Conservation (phyloP, 2,113 vertebrate species). For the Monarcha castaneiventris region DNA sequence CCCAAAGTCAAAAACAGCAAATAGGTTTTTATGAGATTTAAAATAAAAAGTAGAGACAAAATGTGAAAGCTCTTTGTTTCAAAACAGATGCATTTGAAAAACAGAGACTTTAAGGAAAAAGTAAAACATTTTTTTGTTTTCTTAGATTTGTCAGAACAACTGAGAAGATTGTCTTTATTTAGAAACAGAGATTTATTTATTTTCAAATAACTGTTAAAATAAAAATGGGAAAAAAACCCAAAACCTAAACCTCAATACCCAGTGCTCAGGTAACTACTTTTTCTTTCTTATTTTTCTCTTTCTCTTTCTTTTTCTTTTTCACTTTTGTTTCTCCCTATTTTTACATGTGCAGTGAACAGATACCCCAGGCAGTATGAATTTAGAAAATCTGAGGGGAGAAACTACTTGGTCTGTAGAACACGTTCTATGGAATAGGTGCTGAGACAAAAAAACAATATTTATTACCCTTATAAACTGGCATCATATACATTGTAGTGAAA, state of each 20-base stretch:
- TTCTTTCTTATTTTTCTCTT: rapidly evolving
- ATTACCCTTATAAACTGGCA: background rate
- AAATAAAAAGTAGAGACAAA: background rate
- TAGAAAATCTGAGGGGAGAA: background rate
- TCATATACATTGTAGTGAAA: background rate
- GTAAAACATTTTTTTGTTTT: background rate
- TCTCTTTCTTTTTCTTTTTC: rapidly evolving
- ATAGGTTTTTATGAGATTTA: background rate
- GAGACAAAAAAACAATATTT: background rate
- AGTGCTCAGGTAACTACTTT: background rate
- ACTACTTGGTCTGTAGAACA: background rate
- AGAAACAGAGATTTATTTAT: background rate
- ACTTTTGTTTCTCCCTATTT: background rate
- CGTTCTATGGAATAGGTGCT: background rate
- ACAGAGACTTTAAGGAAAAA: background rate
- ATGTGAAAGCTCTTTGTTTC: background rate
- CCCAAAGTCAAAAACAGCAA: background rate
- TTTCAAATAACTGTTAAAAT: background rate
- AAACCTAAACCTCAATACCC: background rate
- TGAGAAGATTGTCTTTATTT: background rate
- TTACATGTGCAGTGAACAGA: background rate
- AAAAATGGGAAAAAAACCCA: background rate
- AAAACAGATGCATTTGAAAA: background rate
- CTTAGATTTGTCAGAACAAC: background rate
- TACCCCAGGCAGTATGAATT: background rate